phyloP scores from a whole-genome alignment of 2,797 vertebrate species.

The Limnodromus scolopaceus region DNA sequence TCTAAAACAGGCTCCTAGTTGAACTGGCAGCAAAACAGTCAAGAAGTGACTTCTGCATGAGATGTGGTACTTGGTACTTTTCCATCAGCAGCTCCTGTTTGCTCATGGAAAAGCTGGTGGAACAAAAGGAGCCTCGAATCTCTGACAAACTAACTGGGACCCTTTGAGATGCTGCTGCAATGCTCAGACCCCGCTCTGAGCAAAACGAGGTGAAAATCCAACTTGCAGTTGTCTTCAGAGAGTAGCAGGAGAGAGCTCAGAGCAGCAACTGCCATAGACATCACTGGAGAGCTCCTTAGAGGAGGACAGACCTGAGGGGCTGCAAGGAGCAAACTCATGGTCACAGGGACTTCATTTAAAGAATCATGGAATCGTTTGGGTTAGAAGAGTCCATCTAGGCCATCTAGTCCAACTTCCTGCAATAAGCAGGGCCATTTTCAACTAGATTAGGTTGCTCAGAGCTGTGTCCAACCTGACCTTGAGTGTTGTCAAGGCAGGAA shows the following conservation, averaged over 20 bases:
- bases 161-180: background rate
- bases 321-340: background rate
- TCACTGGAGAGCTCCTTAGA: background rate
- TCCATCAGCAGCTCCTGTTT: background rate
- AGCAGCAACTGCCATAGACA: background rate
- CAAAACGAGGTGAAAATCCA: background rate
- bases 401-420: background rate
- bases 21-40: background rate
- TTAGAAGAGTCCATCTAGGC: background rate
- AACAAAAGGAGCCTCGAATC: background rate
- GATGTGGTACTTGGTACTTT: background rate
- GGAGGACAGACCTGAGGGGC: background rate
- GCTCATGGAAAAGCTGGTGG: background rate
- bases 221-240: background rate
- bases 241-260: background rate
- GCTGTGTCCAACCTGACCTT: rapidly evolving
- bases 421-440: background rate
- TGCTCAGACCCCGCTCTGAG: background rate
- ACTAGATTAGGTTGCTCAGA: background rate
- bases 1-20: background rate
- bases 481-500: background rate
- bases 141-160: background rate
- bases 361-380: background rate
- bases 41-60: background rate
- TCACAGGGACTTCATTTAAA: background rate